Evolutionary conservation across 2,113 vertebrate species (phyloP), one percentile per base, ranked within the genome.

Genomic region (Lampris megalopsis): DNA sequence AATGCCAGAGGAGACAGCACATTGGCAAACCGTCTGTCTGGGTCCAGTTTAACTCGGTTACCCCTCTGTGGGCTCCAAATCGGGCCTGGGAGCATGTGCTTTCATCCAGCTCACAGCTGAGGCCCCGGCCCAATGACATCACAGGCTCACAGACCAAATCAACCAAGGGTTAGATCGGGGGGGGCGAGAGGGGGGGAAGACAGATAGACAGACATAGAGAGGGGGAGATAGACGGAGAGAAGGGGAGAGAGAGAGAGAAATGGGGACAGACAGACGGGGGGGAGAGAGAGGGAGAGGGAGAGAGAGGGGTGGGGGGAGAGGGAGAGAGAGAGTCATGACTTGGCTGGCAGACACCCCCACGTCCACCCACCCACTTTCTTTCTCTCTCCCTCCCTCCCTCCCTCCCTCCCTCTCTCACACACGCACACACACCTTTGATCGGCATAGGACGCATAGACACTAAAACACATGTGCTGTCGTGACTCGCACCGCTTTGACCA

Each of bases 1-100:
- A 75, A 82, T 5, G 77, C 77, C 81, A 84, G 81, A 88, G 84
- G 87, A 86, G 82, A 87, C 84, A 79, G 71, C 60, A 2, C 76
- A 45, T 80, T 89, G 87, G 84, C 86, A 83, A 69, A 89, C 64
- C 67, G 47, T 83, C 82, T 77, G 82, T 75, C 86, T 90, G 81
- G 71, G 83, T 91, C 82, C 63, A 69, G 61, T 78, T 85, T 91
- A 91, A 91, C 88, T 89, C 45, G n/a, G 77, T 92, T 91, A 91
- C 78, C 79, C 71, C 72, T 73, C 56, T 67, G 80, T 66, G 71
- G 57, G 79, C 79, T 87, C 82, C 81, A 71, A 48, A 79, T 85
- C 43, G 7, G 73, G 74, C 82, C 86, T 80, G 77, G 83, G 81
- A 89, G 85, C 85, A 68, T 83, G 81, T 76, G 79, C 69, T 88